Conservation (phyloP, 2,888 invertebrate species). For the Pollenia angustigena region DNA sequence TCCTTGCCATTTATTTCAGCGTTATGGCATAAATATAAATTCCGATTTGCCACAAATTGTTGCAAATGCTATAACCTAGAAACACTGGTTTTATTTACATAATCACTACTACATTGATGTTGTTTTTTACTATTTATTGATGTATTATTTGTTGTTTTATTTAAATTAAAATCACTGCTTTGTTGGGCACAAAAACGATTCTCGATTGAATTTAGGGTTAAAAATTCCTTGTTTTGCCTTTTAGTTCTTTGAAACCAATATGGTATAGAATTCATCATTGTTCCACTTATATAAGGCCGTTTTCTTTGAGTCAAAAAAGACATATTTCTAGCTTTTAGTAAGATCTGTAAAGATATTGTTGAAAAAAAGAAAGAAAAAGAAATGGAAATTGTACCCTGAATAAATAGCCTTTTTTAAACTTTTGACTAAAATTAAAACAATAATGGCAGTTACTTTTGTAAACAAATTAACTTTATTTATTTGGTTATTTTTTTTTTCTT, state of each 20-base stretch:
- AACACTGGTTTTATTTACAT: conserved; percentile 63
- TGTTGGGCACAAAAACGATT: conserved; percentile 28
- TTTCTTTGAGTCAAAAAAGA: conserved; percentile 30
- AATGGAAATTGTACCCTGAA: conserved; percentile 56
- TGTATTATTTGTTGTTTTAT: conserved; percentile 72
- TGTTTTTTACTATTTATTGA: conserved; percentile 67
- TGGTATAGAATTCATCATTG: not conserved
- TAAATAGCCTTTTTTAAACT: conserved; percentile 43
- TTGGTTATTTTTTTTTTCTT: conserved; percentile 5
- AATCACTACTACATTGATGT: conserved; percentile 70
- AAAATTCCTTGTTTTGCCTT: not conserved
- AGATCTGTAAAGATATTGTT: conserved; percentile 68
- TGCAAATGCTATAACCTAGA: conserved; percentile 67
- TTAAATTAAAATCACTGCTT: conserved; percentile 57
- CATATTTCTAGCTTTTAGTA: conserved; percentile 51
- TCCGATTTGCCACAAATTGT: conserved; percentile 45
- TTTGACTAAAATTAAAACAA: conserved; percentile 42
- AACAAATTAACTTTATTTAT: conserved; percentile 35
- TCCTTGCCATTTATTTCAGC: conserved; percentile 51
- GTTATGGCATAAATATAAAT: conserved; percentile 45
- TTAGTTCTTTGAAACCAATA: conserved; percentile 22
- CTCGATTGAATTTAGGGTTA: not conserved
- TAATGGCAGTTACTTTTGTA: conserved; percentile 19
- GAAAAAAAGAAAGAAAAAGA: conserved; percentile 19
- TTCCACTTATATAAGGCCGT: conserved; percentile 35